Evolutionary conservation across 1,140 invertebrate genomes (phyloP).

Genomic region (Thaumetopoea pityocampa): DNA sequence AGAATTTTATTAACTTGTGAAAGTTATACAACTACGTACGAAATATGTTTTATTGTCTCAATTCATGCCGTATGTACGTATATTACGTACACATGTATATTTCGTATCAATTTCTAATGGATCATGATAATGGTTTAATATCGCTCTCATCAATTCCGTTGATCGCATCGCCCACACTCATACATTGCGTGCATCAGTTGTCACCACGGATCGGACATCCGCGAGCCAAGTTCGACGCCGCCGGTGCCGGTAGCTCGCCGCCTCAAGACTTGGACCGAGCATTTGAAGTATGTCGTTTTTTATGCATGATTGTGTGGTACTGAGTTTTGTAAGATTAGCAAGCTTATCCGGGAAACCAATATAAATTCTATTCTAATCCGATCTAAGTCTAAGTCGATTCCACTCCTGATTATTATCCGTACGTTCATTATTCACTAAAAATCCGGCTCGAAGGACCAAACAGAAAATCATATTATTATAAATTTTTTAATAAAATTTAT

Average conservation of each 20-base stretch:
- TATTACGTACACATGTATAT: conserved; percentile 11
- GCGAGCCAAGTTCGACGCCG: conserved; percentile 28
- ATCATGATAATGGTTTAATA: conserved; percentile 11
- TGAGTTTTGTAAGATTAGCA: background rate
- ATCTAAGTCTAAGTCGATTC: too few species aligned
- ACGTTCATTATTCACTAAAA: too few species aligned
- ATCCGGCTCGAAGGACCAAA: too few species aligned
- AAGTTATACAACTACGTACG: too few species aligned
- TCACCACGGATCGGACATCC: conserved; percentile 19
- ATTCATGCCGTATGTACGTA: too few species aligned
- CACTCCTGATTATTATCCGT: too few species aligned
- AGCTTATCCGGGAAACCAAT: too few species aligned
- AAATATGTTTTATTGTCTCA: too few species aligned
- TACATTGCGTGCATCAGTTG: conserved; percentile 7
- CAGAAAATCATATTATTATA: too few species aligned
- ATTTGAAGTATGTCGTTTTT: conserved; percentile 52
- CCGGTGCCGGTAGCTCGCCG: conserved; percentile 36
- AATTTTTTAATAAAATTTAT: too few species aligned
- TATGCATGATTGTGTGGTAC: conserved; percentile 18
- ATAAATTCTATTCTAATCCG: too few species aligned
- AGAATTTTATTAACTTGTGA: too few species aligned
- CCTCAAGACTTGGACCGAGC: conserved; percentile 60
- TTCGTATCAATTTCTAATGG: conserved; percentile 17
- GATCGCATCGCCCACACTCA: conserved; percentile 6
- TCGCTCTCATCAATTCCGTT: conserved; percentile 13